Evolutionary conservation across 2,888 invertebrate species (phyloP), one percentile per base, ranked within the genome.

Genomic region (Biston stratarius): DNA sequence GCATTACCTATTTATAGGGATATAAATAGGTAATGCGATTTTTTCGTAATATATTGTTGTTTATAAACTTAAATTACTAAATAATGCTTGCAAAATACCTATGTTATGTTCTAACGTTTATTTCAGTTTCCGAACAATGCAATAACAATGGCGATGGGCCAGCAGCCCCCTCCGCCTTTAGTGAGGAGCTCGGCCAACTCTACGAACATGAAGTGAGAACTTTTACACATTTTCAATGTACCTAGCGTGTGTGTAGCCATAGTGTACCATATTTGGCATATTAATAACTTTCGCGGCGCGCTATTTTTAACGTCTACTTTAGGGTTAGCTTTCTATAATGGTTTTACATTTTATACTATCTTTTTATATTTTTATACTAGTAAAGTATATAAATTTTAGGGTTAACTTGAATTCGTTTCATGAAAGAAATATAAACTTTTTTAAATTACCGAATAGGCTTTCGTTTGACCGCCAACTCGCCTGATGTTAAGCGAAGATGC

Each of bases 101-200:
- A 79, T 86, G 78, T 85, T 67, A 61, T 85, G 77, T 85, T 82
- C 83, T 87, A 78, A 85, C 83, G 77, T 90, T 90, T 83, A 84
- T 91, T 92, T 83, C 94, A 94, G 92, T 94, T 92, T 86, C 90
- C 92, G 82, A 94, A 92, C 89, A 94, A 86, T 88, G 89, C 93
- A 82, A 87, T 94, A 78, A 88, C 92, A 84, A 91, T 94, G 92
- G 92, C 93, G 89, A 94, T 94, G 94, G 86, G 87, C 65, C 92
- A 90, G 91, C 95, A 87, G 85, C 94, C 88, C 84, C 90, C 95
- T 85, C 90, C 93, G 83, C 95, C 95, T 56, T 90, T 95, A 68
- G 95, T 95, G 78, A 90, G 95, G 81, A 93, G 91, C 72, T 89
- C 94, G 52, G 92, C 94, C 77, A 95, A 94, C 92, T 86, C 92